These are phyloP conservation scores for Ailuropoda melanoleuca DNA, from an alignment of 2,113 vertebrate genomes.

Conservation along the genomic window DNA sequence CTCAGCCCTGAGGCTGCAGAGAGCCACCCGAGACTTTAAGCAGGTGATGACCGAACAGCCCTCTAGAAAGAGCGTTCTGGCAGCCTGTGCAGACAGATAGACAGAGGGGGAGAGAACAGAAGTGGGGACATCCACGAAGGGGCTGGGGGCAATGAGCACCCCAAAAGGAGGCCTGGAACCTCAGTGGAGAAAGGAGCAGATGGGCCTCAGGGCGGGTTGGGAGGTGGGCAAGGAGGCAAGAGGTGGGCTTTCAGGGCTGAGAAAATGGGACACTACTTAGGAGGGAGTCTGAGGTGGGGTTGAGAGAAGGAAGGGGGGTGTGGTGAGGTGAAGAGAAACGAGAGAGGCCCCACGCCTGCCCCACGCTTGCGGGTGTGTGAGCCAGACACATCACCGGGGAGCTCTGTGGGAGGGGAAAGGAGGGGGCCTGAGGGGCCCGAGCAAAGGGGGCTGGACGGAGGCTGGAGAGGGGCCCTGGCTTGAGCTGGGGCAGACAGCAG, in stretches of 20 bases:
- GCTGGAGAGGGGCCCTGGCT: constrained; percentile 65
- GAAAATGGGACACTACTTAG: neutral
- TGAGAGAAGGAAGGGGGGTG: neutral
- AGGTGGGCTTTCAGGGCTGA: neutral
- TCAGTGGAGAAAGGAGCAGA: neutral
- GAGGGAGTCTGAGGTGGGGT: neutral
- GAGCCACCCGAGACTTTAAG: neutral
- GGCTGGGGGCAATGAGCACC: neutral
- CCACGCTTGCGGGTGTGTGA: too few species aligned
- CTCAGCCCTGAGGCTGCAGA: neutral
- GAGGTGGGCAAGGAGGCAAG: too few species aligned
- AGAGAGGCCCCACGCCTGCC: neutral
- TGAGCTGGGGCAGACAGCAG: constrained; percentile 45
- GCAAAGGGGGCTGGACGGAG: neutral
- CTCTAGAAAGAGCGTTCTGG: neutral
- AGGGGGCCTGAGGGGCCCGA: neutral
- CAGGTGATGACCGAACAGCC: neutral
- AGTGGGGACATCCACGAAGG: neutral
- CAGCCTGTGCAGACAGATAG: neutral
- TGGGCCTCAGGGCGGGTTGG: neutral
- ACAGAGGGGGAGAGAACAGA: neutral
- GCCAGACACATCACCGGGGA: constrained; percentile 1
- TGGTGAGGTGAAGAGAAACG: neutral
- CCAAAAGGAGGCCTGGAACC: too few species aligned
- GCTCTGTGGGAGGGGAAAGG: neutral